Percentiles rank a stretch among this genome's conserved stretches.
Conservation (phyloP, 2,113 vertebrate species). For the Leucosticte australis region DNA sequence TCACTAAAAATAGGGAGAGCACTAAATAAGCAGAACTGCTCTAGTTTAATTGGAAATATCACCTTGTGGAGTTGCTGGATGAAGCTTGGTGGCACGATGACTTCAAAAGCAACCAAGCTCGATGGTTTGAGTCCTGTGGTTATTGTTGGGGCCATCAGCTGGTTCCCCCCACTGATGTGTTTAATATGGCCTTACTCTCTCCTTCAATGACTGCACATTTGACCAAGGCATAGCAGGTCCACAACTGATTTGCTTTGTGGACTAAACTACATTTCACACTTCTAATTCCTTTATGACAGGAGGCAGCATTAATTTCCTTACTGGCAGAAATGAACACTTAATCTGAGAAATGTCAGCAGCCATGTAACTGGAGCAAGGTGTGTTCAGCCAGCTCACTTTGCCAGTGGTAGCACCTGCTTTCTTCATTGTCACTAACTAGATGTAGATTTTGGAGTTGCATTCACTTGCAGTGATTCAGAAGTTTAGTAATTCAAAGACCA, state of each 20-base stretch:
- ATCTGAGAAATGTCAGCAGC: not conserved
- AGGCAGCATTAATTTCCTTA: constrained; percentile 6
- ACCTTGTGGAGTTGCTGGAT: not conserved
- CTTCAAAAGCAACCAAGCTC: not conserved
- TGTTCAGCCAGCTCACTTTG: not conserved
- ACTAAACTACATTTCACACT: not conserved
- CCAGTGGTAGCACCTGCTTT: not conserved
- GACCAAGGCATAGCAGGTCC: not conserved
- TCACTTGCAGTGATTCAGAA: not conserved
- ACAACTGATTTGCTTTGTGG: not conserved
- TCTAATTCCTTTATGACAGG: not conserved
- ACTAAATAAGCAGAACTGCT: not conserved
- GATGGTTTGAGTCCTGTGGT: not conserved
- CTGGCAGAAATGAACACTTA: not conserved
- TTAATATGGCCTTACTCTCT: not conserved
- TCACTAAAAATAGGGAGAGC: rapidly evolving
- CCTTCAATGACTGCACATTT: rapidly evolving
- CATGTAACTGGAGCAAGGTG: not conserved
- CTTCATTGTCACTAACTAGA: not conserved
- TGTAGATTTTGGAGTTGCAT: not conserved
- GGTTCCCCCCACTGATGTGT: not conserved
- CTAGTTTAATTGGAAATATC: not conserved
- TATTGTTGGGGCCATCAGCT: not conserved
- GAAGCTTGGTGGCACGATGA: not conserved
- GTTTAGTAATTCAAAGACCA: constrained; percentile 30